Evolutionary conservation across 2,888 invertebrate species (phyloP).

Genomic region (Yponomeuta cagnagella): DNA sequence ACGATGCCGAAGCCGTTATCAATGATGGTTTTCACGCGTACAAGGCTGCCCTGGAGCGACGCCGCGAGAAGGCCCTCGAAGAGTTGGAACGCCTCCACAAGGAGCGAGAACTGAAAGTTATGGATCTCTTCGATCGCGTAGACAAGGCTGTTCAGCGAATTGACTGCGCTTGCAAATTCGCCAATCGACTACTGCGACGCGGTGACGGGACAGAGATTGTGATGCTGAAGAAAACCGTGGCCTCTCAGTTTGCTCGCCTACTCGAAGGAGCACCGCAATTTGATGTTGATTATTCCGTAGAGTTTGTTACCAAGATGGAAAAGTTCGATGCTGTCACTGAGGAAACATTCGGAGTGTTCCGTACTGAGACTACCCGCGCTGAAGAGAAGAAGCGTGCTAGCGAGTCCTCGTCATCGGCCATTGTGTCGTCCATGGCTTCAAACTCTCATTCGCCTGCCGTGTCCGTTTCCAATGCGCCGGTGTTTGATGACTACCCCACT

Average conservation of each 20-base stretch:
- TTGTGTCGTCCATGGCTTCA: conserved; percentile 51
- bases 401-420: conserved; percentile 51
- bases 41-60: conserved; percentile 87
- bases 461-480: conserved; percentile 80
- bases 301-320: conserved; percentile 87
- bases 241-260: conserved; percentile 84
- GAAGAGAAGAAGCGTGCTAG: conserved; percentile 72
- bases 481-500: conserved; percentile 83
- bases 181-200: conserved; percentile 85
- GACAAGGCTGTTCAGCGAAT: conserved; percentile 90
- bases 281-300: conserved; percentile 85
- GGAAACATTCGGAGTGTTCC: conserved; percentile 84
- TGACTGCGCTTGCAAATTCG: conserved; percentile 91
- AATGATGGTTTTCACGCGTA: conserved; percentile 87
- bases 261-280: conserved; percentile 88
- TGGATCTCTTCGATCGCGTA: conserved; percentile 90
- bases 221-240: conserved; percentile 86
- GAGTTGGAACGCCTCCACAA: conserved; percentile 87
- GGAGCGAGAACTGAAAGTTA: conserved; percentile 90
- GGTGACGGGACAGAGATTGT: conserved; percentile 91
- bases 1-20: conserved; percentile 88
- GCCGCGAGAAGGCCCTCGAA: conserved; percentile 83
- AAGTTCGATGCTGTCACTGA: conserved; percentile 84
- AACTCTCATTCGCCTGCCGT: conserved; percentile 65
- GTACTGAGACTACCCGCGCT: conserved; percentile 78